These are phyloP conservation scores for Talpa occidentalis DNA, from an alignment of 2,113 vertebrate genomes.

Conservation along the genomic window DNA sequence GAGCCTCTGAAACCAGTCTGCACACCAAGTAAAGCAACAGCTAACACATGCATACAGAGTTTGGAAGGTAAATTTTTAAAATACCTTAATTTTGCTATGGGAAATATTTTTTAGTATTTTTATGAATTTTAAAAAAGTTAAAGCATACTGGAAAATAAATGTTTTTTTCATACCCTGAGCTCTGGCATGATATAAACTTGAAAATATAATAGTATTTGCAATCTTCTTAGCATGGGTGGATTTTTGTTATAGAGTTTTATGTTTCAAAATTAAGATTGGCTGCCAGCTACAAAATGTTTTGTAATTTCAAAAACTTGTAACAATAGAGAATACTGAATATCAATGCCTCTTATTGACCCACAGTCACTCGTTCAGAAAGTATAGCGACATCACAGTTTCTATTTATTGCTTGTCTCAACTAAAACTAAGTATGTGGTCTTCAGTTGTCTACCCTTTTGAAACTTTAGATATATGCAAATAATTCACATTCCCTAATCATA, in stretches of 20 bases:
- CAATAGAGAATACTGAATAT: neutral
- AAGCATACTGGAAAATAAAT: neutral
- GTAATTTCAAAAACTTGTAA: neutral
- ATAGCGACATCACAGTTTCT: neutral
- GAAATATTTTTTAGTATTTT: neutral
- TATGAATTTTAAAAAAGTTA: neutral
- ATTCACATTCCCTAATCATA: neutral
- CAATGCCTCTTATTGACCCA: neutral
- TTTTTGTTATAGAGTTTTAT: neutral
- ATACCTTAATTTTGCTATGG: neutral
- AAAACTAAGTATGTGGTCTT: neutral
- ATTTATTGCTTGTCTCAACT: neutral
- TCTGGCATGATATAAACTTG: slow-evolving; percentile 37
- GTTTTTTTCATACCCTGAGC: neutral
- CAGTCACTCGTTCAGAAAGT: neutral
- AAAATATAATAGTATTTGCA: slow-evolving; percentile 26
- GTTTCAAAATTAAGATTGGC: slow-evolving; percentile 51
- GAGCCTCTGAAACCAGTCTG: neutral
- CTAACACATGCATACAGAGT: neutral
- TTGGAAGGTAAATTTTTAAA: neutral
- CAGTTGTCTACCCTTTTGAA: neutral
- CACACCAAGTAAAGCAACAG: neutral
- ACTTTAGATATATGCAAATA: neutral
- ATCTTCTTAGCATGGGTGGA: neutral
- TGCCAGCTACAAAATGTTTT: neutral